Evolutionary conservation across 92 coral and sea anemone genomes (phyloP), one percentile per base, ranked within the genome.

Genomic region (Umimayanthus chanpuru): DNA sequence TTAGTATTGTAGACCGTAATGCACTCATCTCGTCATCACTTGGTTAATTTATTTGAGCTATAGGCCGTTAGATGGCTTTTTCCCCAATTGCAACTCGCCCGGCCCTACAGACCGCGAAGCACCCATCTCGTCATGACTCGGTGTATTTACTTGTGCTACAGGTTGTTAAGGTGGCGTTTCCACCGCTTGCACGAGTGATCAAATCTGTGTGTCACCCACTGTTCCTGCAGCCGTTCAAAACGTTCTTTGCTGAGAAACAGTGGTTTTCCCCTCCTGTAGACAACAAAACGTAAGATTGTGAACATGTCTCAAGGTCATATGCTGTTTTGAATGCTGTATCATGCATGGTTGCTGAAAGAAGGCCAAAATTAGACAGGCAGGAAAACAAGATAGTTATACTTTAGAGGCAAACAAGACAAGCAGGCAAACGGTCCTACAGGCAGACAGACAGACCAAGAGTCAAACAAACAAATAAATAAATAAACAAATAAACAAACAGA

Each of bases 151-250:
- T 23, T 4, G 68, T 20, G 68, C 68, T 80, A 97, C 61, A 97
- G 89, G 55, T 93, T 86, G 85, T 95, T 93, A 84, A 89, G 61
- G 88, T 95, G 99, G 15, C 94, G 92, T 75, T 90, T 88, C 99
- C 99, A 97, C 79, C 97, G 89, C 86, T 97, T 97, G 90, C 99
- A 97, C 81, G 93, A 95, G 85, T 94, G 94, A 78, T 97, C 99
- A 74, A 95, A 97, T 76, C 94, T 97, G 91, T 97, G 98, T 9
- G 96, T 92, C 41, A 97, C 78, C 99, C 99, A 97, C 86, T 97
- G 99, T 81, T 97, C 98, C 88, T 97, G 89, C 8, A 97, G 97
- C 90, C 96, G 90, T 15, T 93, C 70, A 49, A 93, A 97, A 44
- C 99, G 98, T 41, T 97, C 99, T 30, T 55, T 89, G 67, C 99